These are phyloP conservation scores for Miltochrista miniata DNA, from an alignment of 2,888 invertebrate genomes.

Conservation along the genomic window DNA sequence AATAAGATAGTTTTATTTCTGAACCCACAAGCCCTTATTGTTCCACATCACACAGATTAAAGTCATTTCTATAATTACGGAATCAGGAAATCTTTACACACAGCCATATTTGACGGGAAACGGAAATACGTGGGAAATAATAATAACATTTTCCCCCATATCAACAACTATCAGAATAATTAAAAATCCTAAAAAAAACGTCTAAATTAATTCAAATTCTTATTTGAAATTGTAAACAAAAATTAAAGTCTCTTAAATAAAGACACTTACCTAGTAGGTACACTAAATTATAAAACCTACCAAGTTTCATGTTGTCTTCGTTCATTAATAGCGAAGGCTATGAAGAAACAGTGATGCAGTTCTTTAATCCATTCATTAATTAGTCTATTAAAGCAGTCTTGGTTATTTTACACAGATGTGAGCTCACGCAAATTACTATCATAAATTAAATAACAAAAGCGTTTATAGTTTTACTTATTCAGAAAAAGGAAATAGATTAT, in stretches of 20 bases:
- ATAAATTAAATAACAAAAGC: too few relatives aligned
- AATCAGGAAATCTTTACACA: too few relatives aligned
- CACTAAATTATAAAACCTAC: constrained; percentile 35
- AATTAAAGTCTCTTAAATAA: constrained; percentile 27
- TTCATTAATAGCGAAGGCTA: constrained; percentile 51
- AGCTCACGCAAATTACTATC: too few relatives aligned
- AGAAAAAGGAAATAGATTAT: too few relatives aligned
- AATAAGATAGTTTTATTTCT: too few relatives aligned
- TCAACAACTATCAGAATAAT: constrained; percentile 26
- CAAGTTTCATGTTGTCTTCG: constrained; percentile 33
- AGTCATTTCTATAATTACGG: too few relatives aligned
- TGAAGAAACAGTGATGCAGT: constrained; percentile 49
- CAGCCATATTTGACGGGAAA: constrained; percentile 1
- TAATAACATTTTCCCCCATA: constrained; percentile 19
- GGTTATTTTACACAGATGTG: constrained; percentile 51
- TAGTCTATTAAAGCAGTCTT: constrained; percentile 61
- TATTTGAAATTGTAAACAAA: constrained; percentile 33
- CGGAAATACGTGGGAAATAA: constrained; percentile 26
- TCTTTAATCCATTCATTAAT: constrained; percentile 60
- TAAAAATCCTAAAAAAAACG: constrained; percentile 23
- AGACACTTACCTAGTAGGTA: constrained; percentile 25
- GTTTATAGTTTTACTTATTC: too few relatives aligned
- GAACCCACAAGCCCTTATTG: too few relatives aligned
- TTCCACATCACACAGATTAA: too few relatives aligned
- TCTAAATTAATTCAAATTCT: constrained; percentile 30